Evolutionary conservation across 2,888 invertebrate genomes (phyloP), one percentile per base, ranked within the genome.

Genomic region (Mechanitis messenoides): DNA sequence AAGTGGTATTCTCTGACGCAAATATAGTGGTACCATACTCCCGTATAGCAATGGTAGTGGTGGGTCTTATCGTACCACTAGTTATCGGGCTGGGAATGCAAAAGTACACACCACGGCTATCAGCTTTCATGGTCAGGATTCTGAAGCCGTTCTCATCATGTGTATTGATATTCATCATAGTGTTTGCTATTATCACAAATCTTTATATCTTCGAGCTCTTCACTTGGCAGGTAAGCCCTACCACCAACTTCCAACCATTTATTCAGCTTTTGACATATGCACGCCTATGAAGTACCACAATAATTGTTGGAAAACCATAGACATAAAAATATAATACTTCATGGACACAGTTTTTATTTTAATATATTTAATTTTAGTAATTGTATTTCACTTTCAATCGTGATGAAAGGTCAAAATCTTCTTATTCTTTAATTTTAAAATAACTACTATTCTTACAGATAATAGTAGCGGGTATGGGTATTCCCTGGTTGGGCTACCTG

Each of bases 151-250:
- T 97, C 74, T 95, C 97, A 0, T 91, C 94, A 0, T 81, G 94
- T 33, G 90, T 97, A 59, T 93, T 98, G 65, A 74, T 97, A 11
- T 95, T 96, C 75, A 96, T 97, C 68, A 92, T 97, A 3, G 81
- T 95, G 4, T 97, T 98, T 82, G 98, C 97, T 0, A 94, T 96
- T 54, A 92, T 95, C 61, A 95, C 96, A n/a, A 98, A 98, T 84
- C 81, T 95, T 58, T 98, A 97, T 82, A 92, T 98, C 61, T 97
- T 98, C 79, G 86, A 95, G 77, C 85, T 98, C 69, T 96, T 98
- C 80, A 94, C 95, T 2, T 97, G 96, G 96, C 89, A 93, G 93
- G 96, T 96, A 76, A 91, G 91, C 80, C 3, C 45, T 20, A 20
- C 20, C 20, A 20, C 20, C 20, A 20, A 20, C 20, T 20, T 20